These are phyloP conservation scores for Neocrepidodera transversa DNA, from an alignment of 2,888 invertebrate species.

Conservation along the genomic window DNA sequence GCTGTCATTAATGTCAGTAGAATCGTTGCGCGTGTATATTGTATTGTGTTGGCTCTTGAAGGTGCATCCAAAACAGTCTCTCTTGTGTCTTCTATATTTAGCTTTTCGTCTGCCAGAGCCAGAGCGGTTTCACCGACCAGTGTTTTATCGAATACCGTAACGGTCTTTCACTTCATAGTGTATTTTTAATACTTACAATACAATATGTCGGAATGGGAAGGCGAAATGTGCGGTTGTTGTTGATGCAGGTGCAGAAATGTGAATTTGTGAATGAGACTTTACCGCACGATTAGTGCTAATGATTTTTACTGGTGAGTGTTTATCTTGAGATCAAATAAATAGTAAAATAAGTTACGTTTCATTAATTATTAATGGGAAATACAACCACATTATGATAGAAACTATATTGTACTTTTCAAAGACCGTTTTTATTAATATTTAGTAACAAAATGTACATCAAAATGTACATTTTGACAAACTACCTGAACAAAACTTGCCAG, in stretches of 20 bases:
- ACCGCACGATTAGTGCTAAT: background rate
- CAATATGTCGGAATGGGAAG: constrained; percentile 4
- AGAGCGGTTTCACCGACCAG: background rate
- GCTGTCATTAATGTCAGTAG: background rate
- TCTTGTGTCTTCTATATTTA: constrained; percentile 12
- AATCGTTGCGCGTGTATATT: background rate
- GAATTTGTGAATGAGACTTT: constrained; percentile 1
- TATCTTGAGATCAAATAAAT: too few relatives aligned
- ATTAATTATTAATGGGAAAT: too few relatives aligned
- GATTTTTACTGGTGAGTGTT: constrained; percentile 13
- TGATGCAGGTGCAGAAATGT: constrained; percentile 1
- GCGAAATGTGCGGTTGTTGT: constrained; percentile 4
- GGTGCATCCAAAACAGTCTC: constrained; percentile 7
- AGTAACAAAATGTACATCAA: too few relatives aligned
- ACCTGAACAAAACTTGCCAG: too few relatives aligned
- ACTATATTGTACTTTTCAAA: too few relatives aligned
- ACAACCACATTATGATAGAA: too few relatives aligned
- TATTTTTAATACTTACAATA: constrained; percentile 2
- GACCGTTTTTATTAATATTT: too few relatives aligned
- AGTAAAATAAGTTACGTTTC: too few relatives aligned
- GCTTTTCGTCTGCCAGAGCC: background rate
- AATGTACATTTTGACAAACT: too few relatives aligned
- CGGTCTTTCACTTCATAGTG: constrained; percentile 5
- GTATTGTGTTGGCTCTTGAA: background rate
- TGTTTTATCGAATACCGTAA: constrained; percentile 7